Base-by-base conservation (phyloP, 2,888 invertebrate species). In the Brachypterus glaber region DNA sequence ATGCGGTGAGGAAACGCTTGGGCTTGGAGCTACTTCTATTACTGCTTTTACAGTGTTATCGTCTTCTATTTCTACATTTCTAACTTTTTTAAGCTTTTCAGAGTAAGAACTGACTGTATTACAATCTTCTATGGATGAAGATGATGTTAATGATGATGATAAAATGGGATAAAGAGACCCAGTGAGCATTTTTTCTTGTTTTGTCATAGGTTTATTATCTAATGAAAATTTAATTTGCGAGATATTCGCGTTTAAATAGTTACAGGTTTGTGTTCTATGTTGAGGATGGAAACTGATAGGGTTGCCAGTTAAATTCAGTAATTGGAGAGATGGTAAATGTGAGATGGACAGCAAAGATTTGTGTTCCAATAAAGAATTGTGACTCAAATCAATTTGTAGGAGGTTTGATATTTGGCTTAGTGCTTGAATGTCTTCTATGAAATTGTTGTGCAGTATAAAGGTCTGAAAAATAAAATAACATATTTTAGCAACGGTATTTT, bases 281-380 rank as follows among this genome's bases (percentile, higher is more conserved):
- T 72, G 69, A 1, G 72, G 70, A 60, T 77, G 74, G 56, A 70
- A 77, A 36, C 70, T 68, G 12, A 81, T 51, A 1, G 81, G 79
- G 66, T 81, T 79, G 3, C 74, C 75, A 44, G 66, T 66, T 9
- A 80, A 61, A 48, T 70, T 71, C 8, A 81, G 52, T 55, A 67
- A 70, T 31, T 70, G 61, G 3, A 80, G 60, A 1, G 70, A 64
- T 2, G 69, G 58, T 46, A 80, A 63, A 30, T 69, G 66, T 32
- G 71, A 68, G 8, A 81, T 50, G 4, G 75, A 71, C 51, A 69
- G 59, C 8, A 81, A 59, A 25, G 61, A 60, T n/a, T 66, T 60
- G 55, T 79, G 79, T 44, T 78, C 73, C 9, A 74, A 54, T 38
- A 82, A 58, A 51, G 73, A 77, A 57, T 81, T 82, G 37, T 73